Conservation (phyloP, 2,797 vertebrate species). For the Salarias fasciatus region DNA sequence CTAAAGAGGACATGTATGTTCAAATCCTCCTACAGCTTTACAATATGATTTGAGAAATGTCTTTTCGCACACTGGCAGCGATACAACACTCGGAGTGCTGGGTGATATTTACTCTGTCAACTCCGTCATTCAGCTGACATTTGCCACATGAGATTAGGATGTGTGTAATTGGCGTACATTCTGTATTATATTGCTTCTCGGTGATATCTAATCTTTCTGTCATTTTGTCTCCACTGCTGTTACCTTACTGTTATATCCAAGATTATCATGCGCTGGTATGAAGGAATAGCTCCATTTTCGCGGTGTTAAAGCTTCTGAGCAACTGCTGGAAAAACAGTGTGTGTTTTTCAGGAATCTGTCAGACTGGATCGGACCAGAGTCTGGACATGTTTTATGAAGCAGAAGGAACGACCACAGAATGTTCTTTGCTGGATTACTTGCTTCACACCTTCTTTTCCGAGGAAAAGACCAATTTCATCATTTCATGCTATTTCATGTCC, state of each 20-base stretch:
- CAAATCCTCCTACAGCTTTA: no score
- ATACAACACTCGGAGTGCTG: constrained; percentile 17
- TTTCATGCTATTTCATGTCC: constrained; percentile 5
- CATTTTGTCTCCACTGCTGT: constrained; percentile 26
- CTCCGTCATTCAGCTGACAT: constrained; percentile 56
- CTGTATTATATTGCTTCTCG: constrained; percentile 55
- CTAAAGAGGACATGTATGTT: no score
- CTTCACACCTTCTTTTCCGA: constrained; percentile 20
- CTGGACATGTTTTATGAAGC: constrained; percentile 29
- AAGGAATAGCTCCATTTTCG: no score
- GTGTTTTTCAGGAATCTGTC: constrained; percentile 23
- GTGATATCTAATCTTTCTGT: constrained; percentile 49
- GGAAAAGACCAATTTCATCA: constrained; percentile 41
- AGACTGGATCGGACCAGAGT: constrained; percentile 15
- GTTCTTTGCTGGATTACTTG: constrained; percentile 39
- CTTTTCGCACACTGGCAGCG: neutral
- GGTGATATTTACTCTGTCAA: constrained; percentile 54
- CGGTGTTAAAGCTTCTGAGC: neutral
- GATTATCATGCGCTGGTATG: no score
- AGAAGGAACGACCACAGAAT: constrained; percentile 32
- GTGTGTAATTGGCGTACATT: constrained; percentile 48
- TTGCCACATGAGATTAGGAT: constrained; percentile 59
- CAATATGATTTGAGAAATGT: neutral
- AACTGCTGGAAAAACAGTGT: neutral
- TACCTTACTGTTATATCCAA: constrained; percentile 5